A percentile compares a stretch with the other conserved stretches of the same genome.
These are phyloP conservation scores for Xiphias gladius DNA, from an alignment of 2,113 vertebrate genomes.

Conservation along the genomic window DNA sequence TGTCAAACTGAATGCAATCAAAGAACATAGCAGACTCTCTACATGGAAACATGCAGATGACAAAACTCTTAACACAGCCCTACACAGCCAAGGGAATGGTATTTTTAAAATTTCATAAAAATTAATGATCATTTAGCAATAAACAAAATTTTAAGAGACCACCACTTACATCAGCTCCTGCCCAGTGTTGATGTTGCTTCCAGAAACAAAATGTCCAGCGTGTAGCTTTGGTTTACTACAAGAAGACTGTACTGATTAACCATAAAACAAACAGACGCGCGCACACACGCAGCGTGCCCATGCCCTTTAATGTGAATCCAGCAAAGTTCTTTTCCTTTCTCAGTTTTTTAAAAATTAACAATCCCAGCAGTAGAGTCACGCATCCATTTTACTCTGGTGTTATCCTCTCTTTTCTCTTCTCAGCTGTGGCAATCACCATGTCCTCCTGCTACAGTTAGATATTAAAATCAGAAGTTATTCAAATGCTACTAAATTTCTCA, in stretches of 20 bases:
- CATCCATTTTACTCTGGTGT: neutral
- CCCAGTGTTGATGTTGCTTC: conserved; percentile 40
- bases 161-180: conserved; percentile 71
- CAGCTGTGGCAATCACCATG: neutral
- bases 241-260: conserved; percentile 86
- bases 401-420: neutral
- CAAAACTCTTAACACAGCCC: neutral
- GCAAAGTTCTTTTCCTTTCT: conserved; percentile 9
- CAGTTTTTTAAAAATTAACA: conserved; percentile 69
- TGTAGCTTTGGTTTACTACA: conserved; percentile 77
- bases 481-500: neutral
- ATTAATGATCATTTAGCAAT: neutral
- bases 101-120: neutral
- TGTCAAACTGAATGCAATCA: neutral
- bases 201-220: conserved; percentile 69
- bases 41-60: neutral
- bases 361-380: conserved; percentile 11
- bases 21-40: neutral
- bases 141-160: neutral
- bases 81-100: neutral
- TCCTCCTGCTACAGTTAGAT: neutral
- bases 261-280: conserved; percentile 81
- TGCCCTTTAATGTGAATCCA: conserved; percentile 43
- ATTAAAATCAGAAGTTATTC: conserved; percentile 25
- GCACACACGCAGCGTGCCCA: conserved; percentile 7